Conservation (phyloP, 1,140 invertebrate species). For the Sweltsa coloradensis region DNA sequence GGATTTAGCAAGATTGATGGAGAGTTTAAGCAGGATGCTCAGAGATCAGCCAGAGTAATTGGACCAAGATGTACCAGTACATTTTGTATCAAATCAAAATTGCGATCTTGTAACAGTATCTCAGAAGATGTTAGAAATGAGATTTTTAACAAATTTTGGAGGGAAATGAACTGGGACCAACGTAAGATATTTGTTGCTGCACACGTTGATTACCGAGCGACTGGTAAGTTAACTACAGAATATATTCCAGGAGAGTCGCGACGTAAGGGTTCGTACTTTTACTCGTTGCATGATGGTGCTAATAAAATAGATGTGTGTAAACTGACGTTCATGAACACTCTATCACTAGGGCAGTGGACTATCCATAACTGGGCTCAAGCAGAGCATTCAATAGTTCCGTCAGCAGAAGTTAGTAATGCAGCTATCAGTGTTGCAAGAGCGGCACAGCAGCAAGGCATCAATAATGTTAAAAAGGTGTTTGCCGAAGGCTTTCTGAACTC, state of each 20-base stretch:
- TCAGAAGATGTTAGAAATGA: not conserved
- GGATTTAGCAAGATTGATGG: not conserved
- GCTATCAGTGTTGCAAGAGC: too few relatives aligned
- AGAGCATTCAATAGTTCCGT: not conserved
- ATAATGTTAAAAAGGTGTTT: slow-evolving; percentile 5
- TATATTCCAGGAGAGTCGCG: not conserved
- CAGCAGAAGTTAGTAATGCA: not conserved
- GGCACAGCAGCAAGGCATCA: too few relatives aligned
- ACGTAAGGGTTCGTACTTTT: too few relatives aligned
- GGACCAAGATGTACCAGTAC: not conserved
- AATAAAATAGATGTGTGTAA: slow-evolving; percentile 1
- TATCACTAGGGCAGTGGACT: not conserved
- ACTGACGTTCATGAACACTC: not conserved
- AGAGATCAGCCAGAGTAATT: slow-evolving; percentile 1
- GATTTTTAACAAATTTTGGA: not conserved
- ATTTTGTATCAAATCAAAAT: not conserved
- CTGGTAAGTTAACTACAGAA: not conserved
- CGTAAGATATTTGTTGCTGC: not conserved
- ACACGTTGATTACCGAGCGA: not conserved
- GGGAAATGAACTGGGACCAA: not conserved
- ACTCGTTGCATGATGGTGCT: too few relatives aligned
- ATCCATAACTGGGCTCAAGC: slow-evolving; percentile 1
- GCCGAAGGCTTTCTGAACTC: slow-evolving; percentile 9
- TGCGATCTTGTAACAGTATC: not conserved
- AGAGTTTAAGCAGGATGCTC: not conserved